These are phyloP conservation scores for Babylonia areolata DNA, from an alignment of 1,140 invertebrate species.

Conservation along the genomic window DNA sequence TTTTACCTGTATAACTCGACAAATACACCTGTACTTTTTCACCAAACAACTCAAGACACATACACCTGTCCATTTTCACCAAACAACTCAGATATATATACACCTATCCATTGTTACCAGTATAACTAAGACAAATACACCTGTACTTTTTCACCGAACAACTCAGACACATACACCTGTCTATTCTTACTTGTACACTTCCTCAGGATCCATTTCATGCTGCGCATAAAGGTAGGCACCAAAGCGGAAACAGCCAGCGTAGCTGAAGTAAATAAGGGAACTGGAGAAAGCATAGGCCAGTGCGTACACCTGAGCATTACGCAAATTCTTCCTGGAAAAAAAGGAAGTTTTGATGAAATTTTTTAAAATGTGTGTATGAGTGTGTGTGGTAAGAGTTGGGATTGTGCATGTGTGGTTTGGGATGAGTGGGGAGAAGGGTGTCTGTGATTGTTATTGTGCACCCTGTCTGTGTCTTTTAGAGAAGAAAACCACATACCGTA, in stretches of 20 bases:
- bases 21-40: too few relatives aligned
- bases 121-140: neutral
- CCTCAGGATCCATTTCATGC: slow-evolving; percentile 82
- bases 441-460: too few relatives aligned
- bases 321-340: slow-evolving; percentile 73
- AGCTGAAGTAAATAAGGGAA: slow-evolving; percentile 87
- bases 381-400: too few relatives aligned
- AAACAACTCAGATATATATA: neutral
- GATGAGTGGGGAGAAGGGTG: too few relatives aligned
- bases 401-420: too few relatives aligned
- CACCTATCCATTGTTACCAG: too few relatives aligned
- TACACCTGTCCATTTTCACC: neutral
- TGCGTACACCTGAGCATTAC: slow-evolving; percentile 81
- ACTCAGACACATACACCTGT: neutral
- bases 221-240: slow-evolving; percentile 85
- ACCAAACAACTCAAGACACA: neutral
- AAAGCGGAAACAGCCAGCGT: slow-evolving; percentile 88
- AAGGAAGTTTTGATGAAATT: too few relatives aligned
- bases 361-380: too few relatives aligned
- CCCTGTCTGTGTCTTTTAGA: too few relatives aligned
- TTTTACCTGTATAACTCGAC: too few relatives aligned
- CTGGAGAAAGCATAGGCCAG: slow-evolving; percentile 87
- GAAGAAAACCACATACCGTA: too few relatives aligned
- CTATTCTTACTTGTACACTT: slow-evolving; percentile 86
- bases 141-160: neutral